phyloP scores from a whole-genome alignment of 2,888 invertebrate genomes.

The Lathronympha strigana region DNA sequence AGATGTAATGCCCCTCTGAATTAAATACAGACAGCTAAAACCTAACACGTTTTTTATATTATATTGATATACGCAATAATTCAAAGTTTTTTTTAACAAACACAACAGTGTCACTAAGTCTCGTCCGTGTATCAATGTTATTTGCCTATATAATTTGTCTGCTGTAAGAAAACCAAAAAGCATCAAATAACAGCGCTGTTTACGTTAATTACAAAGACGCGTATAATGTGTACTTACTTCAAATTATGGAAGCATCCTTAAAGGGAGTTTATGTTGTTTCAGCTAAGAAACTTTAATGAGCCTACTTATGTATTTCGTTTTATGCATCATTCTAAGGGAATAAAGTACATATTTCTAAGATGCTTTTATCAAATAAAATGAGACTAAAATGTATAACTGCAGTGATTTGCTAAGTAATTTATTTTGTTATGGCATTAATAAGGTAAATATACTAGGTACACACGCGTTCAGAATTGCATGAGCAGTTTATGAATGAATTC shows the following conservation, averaged over 20 bases:
- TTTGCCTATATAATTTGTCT: too few species aligned
- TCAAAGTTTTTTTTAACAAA: too few species aligned
- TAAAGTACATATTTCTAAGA: conserved; percentile 6
- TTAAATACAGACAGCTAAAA: too few species aligned
- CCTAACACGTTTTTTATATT: too few species aligned
- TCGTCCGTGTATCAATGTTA: too few species aligned
- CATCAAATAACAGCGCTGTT: conserved; percentile 23
- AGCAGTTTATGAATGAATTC: too few species aligned
- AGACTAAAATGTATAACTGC: conserved; percentile 6
- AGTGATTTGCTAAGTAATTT: background rate
- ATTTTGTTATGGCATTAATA: background rate
- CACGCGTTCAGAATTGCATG: too few species aligned
- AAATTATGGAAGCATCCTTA: conserved; percentile 27
- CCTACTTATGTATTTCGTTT: conserved; percentile 27
- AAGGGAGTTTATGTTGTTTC: conserved; percentile 27
- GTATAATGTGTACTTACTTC: conserved; percentile 29
- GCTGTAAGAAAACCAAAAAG: conserved; percentile 6
- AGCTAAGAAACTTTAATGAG: conserved; percentile 27
- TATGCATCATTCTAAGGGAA: conserved; percentile 21
- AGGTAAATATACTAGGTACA: too few species aligned
- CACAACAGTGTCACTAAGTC: too few species aligned
- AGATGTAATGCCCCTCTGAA: too few species aligned
- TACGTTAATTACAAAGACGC: conserved; percentile 29
- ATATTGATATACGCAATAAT: too few species aligned
- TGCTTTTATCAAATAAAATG: conserved; percentile 10